Evolutionary conservation across 2,888 invertebrate species (phyloP).

Genomic region (Rosalia funebris): DNA sequence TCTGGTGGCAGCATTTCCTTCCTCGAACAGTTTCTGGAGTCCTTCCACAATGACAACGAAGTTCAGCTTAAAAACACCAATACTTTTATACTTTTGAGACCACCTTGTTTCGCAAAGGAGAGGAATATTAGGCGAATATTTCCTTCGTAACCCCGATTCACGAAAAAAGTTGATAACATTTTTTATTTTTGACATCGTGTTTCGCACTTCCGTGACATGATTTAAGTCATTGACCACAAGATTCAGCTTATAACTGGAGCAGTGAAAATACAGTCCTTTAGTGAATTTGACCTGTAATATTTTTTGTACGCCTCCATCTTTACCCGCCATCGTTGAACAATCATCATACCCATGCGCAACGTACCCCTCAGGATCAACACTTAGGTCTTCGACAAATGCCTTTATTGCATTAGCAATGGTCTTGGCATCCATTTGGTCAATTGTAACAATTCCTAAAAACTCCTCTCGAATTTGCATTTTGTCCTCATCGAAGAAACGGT

Average conservation of each 20-base stretch:
- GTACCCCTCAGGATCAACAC: constrained; percentile 41
- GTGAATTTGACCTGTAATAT: constrained; percentile 46
- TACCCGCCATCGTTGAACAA: constrained; percentile 49
- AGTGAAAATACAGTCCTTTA: constrained; percentile 25
- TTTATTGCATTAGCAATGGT: constrained; percentile 32
- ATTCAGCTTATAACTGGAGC: constrained; percentile 1
- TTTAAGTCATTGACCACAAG: background rate
- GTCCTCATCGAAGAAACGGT: constrained; percentile 29
- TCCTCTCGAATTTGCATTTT: constrained; percentile 19
- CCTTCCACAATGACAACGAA: constrained; percentile 2
- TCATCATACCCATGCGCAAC: constrained; percentile 51
- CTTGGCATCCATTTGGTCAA: constrained; percentile 11
- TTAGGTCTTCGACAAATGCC: constrained; percentile 35
- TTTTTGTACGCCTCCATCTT: constrained; percentile 48
- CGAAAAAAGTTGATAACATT: background rate
- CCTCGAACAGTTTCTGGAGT: constrained; percentile 15
- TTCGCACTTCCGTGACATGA: background rate
- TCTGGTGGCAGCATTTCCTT: constrained; percentile 4
- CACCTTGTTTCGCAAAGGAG: constrained; percentile 14
- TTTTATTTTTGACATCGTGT: constrained; percentile 1
- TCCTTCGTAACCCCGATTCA: constrained; percentile 3
- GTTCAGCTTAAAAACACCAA: constrained; percentile 5
- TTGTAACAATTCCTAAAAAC: constrained; percentile 21
- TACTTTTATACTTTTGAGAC: constrained; percentile 11
- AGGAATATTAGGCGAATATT: constrained; percentile 10